Evolutionary conservation across 2,113 vertebrate species (phyloP).

Genomic region (Rhadina sibilatrix): DNA sequence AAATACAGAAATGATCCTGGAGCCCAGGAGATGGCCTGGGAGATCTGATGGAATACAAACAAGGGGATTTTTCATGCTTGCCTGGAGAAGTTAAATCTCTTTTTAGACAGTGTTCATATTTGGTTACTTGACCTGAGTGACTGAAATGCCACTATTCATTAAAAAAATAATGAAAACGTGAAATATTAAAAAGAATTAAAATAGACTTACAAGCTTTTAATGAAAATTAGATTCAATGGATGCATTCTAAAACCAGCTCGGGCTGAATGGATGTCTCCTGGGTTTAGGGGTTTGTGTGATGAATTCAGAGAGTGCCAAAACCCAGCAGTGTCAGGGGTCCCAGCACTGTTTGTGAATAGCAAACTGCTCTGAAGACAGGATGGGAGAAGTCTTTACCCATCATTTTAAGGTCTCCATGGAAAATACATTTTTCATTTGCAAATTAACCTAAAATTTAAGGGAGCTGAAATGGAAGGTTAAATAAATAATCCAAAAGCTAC

Average conservation of each 20-base stretch:
- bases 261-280: not conserved
- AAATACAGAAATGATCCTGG: not conserved
- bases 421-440: constrained; percentile 19
- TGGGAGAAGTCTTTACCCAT: not conserved
- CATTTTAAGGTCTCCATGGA: not conserved
- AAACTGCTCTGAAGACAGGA: not conserved
- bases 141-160: not conserved
- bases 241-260: not conserved
- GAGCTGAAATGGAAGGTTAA: not conserved
- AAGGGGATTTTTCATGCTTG: not conserved
- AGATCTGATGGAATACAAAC: not conserved
- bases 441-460: not conserved
- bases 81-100: not conserved
- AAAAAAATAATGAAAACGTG: not conserved
- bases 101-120: not conserved
- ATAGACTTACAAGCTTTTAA: not conserved
- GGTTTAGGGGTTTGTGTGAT: not conserved
- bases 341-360: not conserved
- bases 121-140: not conserved
- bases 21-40: not conserved
- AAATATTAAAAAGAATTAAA: constrained; percentile 47
- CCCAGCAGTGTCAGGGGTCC: not conserved
- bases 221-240: constrained; percentile 22
- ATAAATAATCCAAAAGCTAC: not conserved
- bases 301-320: not conserved